Percentiles rank a stretch among this genome's conserved stretches.
phyloP scores from a whole-genome alignment of 2,113 vertebrate species.

The Erythrocebus patas region DNA sequence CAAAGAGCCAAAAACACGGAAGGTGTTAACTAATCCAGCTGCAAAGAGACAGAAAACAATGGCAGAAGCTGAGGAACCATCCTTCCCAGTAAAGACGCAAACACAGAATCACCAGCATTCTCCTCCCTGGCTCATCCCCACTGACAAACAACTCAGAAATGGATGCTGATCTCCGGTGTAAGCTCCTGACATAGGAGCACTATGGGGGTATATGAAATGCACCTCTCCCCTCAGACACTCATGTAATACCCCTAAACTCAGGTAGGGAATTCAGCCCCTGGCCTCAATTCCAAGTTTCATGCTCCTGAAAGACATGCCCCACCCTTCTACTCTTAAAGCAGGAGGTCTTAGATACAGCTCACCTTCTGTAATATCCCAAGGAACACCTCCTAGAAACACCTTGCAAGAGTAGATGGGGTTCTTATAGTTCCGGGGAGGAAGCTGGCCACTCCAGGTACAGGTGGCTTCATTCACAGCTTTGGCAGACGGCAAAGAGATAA shows the following conservation, averaged over 20 bases:
- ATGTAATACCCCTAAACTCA: background rate
- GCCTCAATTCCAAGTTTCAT: background rate
- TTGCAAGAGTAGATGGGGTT: slow-evolving; percentile 98
- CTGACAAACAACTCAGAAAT: background rate
- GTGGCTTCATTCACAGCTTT: slow-evolving; percentile 97
- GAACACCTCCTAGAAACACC: slow-evolving; percentile 97
- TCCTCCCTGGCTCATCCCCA: background rate
- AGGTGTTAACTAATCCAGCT: slow-evolving; percentile 97
- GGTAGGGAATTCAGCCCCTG: background rate
- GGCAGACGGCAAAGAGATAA: background rate
- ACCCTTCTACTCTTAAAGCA: background rate
- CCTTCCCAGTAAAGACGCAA: background rate
- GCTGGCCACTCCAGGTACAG: slow-evolving; percentile 97
- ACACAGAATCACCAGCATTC: background rate
- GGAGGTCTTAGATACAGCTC: background rate
- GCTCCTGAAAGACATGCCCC: background rate
- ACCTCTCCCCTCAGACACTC: background rate
- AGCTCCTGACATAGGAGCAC: background rate
- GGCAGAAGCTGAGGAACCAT: background rate
- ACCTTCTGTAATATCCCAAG: slow-evolving; percentile 99
- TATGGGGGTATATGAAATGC: background rate
- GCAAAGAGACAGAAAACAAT: background rate
- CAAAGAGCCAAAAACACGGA: slow-evolving; percentile 96
- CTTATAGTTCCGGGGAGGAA: slow-evolving; percentile 97
- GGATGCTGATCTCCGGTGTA: background rate